Base-by-base conservation (phyloP, 2,113 vertebrate species). In the Brachypodius melanocephalos region DNA sequence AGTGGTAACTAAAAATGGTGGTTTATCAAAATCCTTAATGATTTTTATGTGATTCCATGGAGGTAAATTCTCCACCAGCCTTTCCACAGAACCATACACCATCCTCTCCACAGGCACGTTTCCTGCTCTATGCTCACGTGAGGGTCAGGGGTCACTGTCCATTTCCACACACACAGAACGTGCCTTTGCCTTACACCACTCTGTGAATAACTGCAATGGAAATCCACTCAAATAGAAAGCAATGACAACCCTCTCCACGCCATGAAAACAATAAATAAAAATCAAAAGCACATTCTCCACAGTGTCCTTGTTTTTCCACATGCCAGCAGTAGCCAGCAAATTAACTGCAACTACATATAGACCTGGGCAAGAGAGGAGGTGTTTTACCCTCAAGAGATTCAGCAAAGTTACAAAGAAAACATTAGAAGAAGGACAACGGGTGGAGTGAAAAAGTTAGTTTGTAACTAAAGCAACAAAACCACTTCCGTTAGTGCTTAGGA, bases 51-150 rank as follows among this genome's bases (percentile, higher is more conserved):
- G 8, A 73, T 42, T 73, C 28, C 15, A 69, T 3, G 11, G 17
- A 76, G 83, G 75, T 31, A 31, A 78, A 26, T 10, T 38, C 28
- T 45, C 19, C 58, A 59, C 4, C 17, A 40, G 19, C 25, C 32
- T 34, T 54, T 49, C 48, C 28, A 34, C 4, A 18, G 1, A 4
- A 28, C 26, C 4, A 1, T 6, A 24, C 0, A 1, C 26, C 18
- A 61, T 3, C 52, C 1, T 1, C 12, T 10, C 7, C 36, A 19
- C 2, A 0, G 22, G 4, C 22, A 66, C 7, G 2, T 21, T 28
- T n/a, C 36, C 31, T 46, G 34, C 46, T 32, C 13, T 8, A 8
- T 0, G 0, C 38, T 29, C n/a, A 15, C 0, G 0, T 9, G 28
- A 85, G 6, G 7, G 8, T 54, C 49, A 42, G 19, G 14, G 15